Conservation (phyloP, 35 echinoderm and acorn worm genomes). For the Hemicentrotus pulcherrimus region DNA sequence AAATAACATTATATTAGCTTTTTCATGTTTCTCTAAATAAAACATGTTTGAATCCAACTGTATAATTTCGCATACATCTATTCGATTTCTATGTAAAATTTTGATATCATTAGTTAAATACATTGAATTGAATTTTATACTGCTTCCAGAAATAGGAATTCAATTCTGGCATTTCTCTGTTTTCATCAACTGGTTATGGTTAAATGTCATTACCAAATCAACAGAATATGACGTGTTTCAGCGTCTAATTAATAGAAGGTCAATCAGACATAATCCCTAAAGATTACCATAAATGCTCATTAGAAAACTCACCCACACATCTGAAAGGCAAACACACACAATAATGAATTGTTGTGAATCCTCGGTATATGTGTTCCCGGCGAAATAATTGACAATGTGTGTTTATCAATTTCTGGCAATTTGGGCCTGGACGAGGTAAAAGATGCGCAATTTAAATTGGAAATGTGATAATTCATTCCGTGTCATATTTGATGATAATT, state of each 20-base stretch:
- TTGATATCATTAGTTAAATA: too few species aligned
- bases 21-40: too few species aligned
- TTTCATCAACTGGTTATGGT: neutral
- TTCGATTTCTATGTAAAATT: too few species aligned
- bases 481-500: neutral
- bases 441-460: neutral
- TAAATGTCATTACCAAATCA: neutral
- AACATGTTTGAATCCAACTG: too few species aligned
- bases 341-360: neutral
- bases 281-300: neutral
- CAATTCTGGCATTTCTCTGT: neutral
- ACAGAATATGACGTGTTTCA: neutral
- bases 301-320: neutral
- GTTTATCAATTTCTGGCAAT: neutral
- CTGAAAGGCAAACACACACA: neutral
- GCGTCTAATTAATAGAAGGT: neutral
- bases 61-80: too few species aligned
- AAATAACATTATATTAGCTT: too few species aligned
- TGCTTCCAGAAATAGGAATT: neutral
- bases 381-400: neutral
- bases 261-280: neutral
- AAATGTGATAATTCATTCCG: slow-evolving; percentile 11
- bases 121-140: too few species aligned
- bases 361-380: neutral
- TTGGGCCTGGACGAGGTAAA: neutral